Evolutionary conservation across 2,113 vertebrate species (phyloP).

Genomic region (Ammodytes marinus): DNA sequence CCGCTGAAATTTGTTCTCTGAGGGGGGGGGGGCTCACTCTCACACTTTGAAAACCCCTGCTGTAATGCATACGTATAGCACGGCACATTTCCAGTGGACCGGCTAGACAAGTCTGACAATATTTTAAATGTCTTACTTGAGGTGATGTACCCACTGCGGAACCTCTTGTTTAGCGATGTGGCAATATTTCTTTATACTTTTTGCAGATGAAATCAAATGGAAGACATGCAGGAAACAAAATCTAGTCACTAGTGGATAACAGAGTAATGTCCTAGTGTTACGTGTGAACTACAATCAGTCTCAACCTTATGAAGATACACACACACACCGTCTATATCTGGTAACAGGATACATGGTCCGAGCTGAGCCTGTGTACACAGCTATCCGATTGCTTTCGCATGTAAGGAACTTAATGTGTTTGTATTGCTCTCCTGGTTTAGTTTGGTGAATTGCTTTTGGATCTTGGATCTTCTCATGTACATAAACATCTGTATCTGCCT

Average conservation of each 20-base stretch:
- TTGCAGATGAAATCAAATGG: slow-evolving; percentile 17
- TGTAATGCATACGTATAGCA: neutral
- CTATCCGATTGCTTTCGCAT: slow-evolving; percentile 58
- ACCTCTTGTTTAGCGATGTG: neutral
- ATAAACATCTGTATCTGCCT: slow-evolving; percentile 68
- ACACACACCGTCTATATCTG: slow-evolving; percentile 19
- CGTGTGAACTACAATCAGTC: slow-evolving; percentile 24
- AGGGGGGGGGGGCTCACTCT: too few relatives aligned
- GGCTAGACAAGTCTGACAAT: neutral
- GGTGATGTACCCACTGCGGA: neutral
- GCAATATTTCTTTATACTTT: slow-evolving; percentile 12
- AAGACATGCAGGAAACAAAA: slow-evolving; percentile 11
- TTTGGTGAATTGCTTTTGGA: slow-evolving; percentile 63
- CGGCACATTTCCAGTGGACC: slow-evolving; percentile 11
- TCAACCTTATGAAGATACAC: slow-evolving; percentile 26
- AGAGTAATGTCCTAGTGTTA: neutral
- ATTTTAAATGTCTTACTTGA: neutral
- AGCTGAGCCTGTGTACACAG: slow-evolving; percentile 14
- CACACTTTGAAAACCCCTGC: too few relatives aligned
- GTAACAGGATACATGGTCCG: slow-evolving; percentile 33
- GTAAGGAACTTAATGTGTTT: slow-evolving; percentile 52
- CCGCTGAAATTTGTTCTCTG: too few relatives aligned
- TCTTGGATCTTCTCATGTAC: slow-evolving; percentile 63
- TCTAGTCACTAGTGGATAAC: slow-evolving; percentile 30
- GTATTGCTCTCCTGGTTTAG: slow-evolving; percentile 57